A percentile compares a stretch with the other conserved stretches of the same genome.
Conservation (phyloP, 2,797 vertebrate genomes). For the Chloroceryle inda region DNA sequence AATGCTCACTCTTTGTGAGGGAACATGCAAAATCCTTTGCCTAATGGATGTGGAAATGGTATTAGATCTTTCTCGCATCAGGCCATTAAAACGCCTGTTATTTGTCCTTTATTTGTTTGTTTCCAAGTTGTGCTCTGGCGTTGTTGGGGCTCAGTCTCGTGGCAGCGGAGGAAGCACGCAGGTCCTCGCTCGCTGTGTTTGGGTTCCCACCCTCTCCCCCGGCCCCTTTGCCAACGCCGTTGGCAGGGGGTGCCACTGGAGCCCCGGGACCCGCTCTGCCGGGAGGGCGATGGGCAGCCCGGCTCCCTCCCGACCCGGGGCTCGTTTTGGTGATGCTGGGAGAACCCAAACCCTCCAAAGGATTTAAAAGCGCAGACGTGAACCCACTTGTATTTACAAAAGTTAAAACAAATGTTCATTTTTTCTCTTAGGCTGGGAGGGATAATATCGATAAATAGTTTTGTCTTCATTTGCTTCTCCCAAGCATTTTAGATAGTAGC, state of each 20-base stretch:
- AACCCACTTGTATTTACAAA: background rate
- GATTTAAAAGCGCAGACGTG: background rate
- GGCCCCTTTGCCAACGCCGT: rapidly evolving
- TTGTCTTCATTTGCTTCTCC: background rate
- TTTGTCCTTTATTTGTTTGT: slow-evolving; percentile 18
- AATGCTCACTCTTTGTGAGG: slow-evolving; percentile 76
- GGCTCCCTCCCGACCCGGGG: no score
- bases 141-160: background rate
- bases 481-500: background rate
- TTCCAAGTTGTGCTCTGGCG: background rate
- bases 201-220: rapidly evolving
- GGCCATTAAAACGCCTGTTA: background rate
- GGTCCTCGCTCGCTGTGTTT: background rate
- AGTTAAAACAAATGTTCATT: background rate
- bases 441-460: background rate
- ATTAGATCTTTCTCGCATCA: slow-evolving; percentile 36
- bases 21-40: slow-evolving; percentile 63
- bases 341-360: background rate
- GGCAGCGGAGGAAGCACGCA: rapidly evolving
- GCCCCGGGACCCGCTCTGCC: no score
- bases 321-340: background rate
- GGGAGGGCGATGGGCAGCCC: no score
- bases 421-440: background rate
- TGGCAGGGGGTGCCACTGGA: no score
- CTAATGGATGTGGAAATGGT: slow-evolving; percentile 73